phyloP scores from a whole-genome alignment of 2,113 vertebrate genomes.

The Nothobranchius furzeri region DNA sequence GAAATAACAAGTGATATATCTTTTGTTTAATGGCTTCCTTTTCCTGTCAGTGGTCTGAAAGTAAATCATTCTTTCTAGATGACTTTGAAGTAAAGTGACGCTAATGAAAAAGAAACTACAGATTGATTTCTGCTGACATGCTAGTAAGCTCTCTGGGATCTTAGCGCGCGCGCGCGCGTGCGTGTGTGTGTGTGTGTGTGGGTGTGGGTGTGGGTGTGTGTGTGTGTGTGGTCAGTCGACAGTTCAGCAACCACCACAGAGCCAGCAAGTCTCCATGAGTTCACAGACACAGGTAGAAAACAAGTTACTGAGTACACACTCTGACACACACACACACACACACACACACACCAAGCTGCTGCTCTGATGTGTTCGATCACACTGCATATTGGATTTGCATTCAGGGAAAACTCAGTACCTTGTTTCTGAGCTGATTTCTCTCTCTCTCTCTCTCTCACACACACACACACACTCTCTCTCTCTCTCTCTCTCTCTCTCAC shows the following conservation, averaged over 20 bases:
- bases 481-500: too few relatives aligned
- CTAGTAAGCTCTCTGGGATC: background rate
- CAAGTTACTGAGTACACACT: background rate
- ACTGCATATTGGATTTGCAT: constrained; percentile 50
- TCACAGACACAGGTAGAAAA: background rate
- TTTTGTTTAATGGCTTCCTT: background rate
- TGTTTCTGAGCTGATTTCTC: too few relatives aligned
- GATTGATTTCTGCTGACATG: constrained; percentile 1
- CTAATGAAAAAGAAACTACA: constrained; percentile 11
- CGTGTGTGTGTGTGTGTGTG: constrained; percentile 3
- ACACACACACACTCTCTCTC: constrained; percentile 1
- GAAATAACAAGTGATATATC: too few relatives aligned
- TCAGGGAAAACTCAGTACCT: background rate
- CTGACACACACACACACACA: background rate
- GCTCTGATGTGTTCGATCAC: constrained; percentile 33
- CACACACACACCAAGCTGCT: background rate
- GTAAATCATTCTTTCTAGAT: constrained; percentile 21
- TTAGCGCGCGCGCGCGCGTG: background rate
- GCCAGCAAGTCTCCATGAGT: background rate
- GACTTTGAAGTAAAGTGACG: constrained; percentile 16
- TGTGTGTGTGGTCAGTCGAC: constrained; percentile 10
- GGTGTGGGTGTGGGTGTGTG: background rate
- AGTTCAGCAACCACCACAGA: constrained; percentile 5
- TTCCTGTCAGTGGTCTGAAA: constrained; percentile 6
- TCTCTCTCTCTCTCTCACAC: too few relatives aligned